Evolutionary conservation across 2,888 invertebrate genomes (phyloP), one percentile per base, ranked within the genome.

Genomic region (Lissocephala sabroskyi): DNA sequence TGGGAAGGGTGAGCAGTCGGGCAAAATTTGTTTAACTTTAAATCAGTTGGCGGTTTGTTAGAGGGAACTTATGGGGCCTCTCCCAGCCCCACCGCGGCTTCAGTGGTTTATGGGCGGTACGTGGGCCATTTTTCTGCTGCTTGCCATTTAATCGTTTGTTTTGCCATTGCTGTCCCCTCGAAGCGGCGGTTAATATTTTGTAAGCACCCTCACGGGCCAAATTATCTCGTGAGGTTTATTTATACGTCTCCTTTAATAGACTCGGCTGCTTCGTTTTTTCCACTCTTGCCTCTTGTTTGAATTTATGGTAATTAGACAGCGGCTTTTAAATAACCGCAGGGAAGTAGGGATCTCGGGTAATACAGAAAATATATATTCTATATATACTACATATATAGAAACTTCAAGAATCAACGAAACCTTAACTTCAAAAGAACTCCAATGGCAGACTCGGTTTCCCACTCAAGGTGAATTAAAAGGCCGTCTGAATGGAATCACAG

Each of bases 151-250:
- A 62, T 62, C 56, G 61, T 68, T 65, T 53, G 65, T 58, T 66
- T 66, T 48, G 52, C 58, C 54, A 62, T 58, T 41, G 29, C 13
- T 32, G 17, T 37, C 3, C 23, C 9, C 14, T 26, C 9, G 17
- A 23, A 11, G 3, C 54, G 43, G 49, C 56, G 44, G 68, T 73
- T 68, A 76, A 59, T 76, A 73, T 76, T 61, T 45, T 28, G 62
- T 62, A 76, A 71, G 74, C 63, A 71, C 74, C 65, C 71, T 73
- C 71, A 62, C 70, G 71, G 76, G 71, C 65, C 62, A 71, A 71
- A 63, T 71, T 71, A 76, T 65, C 60, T 73, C 2, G 5, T 49
- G 65, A 68, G 73, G 61, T 71, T 71, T 71, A 68, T 71, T 76
- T 68, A 76, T 76, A 68, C 49, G 47, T 42, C 40, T 41, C 39